phyloP scores from a whole-genome alignment of 2,888 invertebrate species.

The Dynastes tityus region DNA sequence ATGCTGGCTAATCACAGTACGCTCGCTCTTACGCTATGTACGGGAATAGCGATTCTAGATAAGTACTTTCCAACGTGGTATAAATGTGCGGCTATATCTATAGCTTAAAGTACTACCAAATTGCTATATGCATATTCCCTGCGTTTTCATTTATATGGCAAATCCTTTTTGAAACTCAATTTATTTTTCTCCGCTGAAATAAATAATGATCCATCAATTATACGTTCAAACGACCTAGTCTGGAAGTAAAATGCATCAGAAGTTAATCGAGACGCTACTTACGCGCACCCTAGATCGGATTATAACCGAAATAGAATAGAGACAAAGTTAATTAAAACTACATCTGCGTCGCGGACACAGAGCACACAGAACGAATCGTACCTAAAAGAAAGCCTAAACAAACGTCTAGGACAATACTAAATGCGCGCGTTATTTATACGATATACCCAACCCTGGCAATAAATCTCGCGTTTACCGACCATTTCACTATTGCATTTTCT shows the following conservation, averaged over 20 bases:
- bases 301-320: constrained; percentile 25
- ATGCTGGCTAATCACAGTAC: no score
- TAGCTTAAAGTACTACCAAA: no score
- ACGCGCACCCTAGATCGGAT: neutral
- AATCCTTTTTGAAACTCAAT: no score
- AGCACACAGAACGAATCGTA: constrained; percentile 21
- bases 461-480: constrained; percentile 42
- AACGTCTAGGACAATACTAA: constrained; percentile 41
- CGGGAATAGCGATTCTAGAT: no score
- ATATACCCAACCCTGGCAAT: constrained; percentile 37
- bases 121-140: no score
- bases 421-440: constrained; percentile 40
- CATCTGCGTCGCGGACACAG: constrained; percentile 7
- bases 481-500: constrained; percentile 45
- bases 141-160: no score
- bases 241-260: neutral
- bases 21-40: no score
- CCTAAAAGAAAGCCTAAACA: constrained; percentile 25
- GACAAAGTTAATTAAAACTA: constrained; percentile 38
- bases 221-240: no score
- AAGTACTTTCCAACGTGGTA: no score
- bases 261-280: neutral
- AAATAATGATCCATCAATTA: no score
- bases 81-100: no score
- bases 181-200: neutral